Percentiles rank a stretch among this genome's conserved stretches.
Conservation (phyloP, 2,797 vertebrate species). For the Nothura maculosa region DNA sequence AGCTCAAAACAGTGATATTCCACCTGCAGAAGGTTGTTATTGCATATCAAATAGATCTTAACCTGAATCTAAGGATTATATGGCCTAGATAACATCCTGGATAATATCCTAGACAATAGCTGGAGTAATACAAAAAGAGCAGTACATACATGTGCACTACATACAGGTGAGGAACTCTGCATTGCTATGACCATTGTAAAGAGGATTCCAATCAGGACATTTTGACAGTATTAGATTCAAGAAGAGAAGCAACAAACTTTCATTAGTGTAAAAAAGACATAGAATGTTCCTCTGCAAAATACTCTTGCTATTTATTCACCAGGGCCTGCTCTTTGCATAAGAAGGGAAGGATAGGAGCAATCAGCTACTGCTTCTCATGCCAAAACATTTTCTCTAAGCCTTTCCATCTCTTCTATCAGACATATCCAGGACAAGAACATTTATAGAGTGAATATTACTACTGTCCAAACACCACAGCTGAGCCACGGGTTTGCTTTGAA, state of each 20-base stretch:
- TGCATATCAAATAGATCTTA: not conserved
- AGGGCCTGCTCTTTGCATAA: not conserved
- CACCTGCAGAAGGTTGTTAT: not conserved
- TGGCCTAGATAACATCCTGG: not conserved
- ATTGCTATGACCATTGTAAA: rapidly evolving
- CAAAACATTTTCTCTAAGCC: not conserved
- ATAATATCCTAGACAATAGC: no score
- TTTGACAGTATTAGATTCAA: not conserved
- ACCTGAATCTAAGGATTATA: not conserved
- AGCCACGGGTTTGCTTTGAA: not conserved
- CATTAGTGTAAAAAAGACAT: not conserved
- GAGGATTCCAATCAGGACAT: rapidly evolving
- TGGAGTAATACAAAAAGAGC: not conserved
- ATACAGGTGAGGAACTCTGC: not conserved
- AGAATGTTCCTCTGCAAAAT: not conserved
- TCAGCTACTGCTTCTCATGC: not conserved
- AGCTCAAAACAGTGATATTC: not conserved
- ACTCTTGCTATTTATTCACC: not conserved
- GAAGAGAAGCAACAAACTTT: not conserved
- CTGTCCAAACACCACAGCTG: not conserved
- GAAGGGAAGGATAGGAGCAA: not conserved
- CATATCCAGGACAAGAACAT: not conserved
- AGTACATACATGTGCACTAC: rapidly evolving
- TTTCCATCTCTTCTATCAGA: not conserved
- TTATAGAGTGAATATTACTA: not conserved